A percentile compares a stretch with the other conserved stretches of the same genome.
phyloP scores from a whole-genome alignment of 1,140 invertebrate genomes.

The Pectinophora gossypiella region DNA sequence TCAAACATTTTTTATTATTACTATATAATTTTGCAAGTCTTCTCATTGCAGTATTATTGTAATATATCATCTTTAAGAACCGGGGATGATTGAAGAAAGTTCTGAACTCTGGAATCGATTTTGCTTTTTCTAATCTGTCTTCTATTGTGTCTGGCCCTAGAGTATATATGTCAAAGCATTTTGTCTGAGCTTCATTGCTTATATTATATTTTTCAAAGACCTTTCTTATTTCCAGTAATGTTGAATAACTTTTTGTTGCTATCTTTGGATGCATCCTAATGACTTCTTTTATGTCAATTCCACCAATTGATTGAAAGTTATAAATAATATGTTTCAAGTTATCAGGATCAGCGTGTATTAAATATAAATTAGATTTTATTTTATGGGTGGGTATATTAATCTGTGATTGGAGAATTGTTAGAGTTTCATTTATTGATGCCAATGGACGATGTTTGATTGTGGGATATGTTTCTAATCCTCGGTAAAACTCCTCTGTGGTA shows the following conservation, averaged over 20 bases:
- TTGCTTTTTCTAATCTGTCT: constrained; percentile 62
- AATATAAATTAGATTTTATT: constrained; percentile 71
- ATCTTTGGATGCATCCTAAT: constrained; percentile 68
- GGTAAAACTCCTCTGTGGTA: constrained; percentile 57
- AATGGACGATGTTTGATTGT: constrained; percentile 71
- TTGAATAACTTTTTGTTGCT: constrained; percentile 50
- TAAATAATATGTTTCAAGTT: constrained; percentile 66
- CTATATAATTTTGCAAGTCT: constrained; percentile 66
- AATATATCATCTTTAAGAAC: constrained; percentile 71
- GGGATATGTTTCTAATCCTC: constrained; percentile 62
- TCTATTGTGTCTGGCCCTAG: constrained; percentile 60
- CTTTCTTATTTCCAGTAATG: constrained; percentile 60
- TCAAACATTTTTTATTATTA: constrained; percentile 66
- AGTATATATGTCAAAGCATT: constrained; percentile 64
- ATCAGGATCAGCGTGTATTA: constrained; percentile 63
- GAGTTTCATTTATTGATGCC: constrained; percentile 57
- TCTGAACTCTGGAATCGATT: constrained; percentile 65
- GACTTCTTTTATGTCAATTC: constrained; percentile 64
- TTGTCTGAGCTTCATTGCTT: constrained; percentile 51
- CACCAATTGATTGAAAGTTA: constrained; percentile 57
- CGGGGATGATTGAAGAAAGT: constrained; percentile 69
- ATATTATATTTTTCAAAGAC: constrained; percentile 68
- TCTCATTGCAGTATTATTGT: constrained; percentile 60
- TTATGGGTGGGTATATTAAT: constrained; percentile 62
- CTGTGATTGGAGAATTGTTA: constrained; percentile 66